These are phyloP conservation scores for Macropus fuliginosus DNA, from an alignment of 2,797 vertebrate genomes.

Conservation along the genomic window DNA sequence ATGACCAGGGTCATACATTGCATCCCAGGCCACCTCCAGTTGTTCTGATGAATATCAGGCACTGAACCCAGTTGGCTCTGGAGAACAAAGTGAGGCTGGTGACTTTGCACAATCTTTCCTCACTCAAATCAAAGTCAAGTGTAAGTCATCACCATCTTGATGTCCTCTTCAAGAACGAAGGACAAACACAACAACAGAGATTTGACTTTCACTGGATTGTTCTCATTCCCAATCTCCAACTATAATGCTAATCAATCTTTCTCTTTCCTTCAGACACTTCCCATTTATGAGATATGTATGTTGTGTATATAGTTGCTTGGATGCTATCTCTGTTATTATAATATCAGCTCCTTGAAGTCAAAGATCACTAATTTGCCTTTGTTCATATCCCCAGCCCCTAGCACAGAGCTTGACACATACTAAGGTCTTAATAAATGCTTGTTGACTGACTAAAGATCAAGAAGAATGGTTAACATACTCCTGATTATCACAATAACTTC, in stretches of 20 bases:
- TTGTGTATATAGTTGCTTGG: neutral
- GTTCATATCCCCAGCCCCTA: neutral
- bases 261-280: neutral
- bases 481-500: neutral
- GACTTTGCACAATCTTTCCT: too few species aligned
- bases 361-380: neutral
- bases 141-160: too few species aligned
- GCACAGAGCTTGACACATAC: neutral
- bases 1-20: too few species aligned
- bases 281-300: neutral
- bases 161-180: too few species aligned
- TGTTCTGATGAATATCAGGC: too few species aligned
- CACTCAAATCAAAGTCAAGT: too few species aligned
- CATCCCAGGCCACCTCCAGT: too few species aligned
- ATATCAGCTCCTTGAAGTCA: neutral
- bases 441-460: neutral
- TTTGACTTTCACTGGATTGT: neutral
- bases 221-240: neutral
- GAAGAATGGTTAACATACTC: neutral
- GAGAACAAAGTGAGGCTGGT: too few species aligned
- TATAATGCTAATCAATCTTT: neutral
- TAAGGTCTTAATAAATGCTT: neutral
- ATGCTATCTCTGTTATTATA: neutral
- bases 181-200: neutral
- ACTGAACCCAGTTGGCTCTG: too few species aligned